These are phyloP conservation scores for Microplitis manilae DNA, from an alignment of 2,888 invertebrate species.

Conservation along the genomic window DNA sequence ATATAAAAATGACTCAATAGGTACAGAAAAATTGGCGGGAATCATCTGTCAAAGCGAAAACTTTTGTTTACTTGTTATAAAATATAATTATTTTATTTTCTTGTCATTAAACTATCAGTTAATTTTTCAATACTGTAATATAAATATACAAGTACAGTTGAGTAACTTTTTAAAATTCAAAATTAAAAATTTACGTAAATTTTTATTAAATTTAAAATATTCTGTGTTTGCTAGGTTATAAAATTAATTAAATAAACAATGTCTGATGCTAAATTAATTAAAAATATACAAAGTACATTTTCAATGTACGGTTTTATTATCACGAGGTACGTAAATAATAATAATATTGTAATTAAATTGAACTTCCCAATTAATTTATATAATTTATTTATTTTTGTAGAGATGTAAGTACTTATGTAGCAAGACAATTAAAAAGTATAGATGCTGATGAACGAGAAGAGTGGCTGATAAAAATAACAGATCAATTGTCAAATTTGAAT, in stretches of 20 bases:
- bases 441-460: slow-evolving; percentile 77
- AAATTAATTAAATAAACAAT: slow-evolving; percentile 44
- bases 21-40: too few relatives aligned
- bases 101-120: too few relatives aligned
- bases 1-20: too few relatives aligned
- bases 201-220: not conserved
- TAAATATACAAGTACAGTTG: too few relatives aligned
- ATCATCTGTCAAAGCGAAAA: too few relatives aligned
- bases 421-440: slow-evolving; percentile 79
- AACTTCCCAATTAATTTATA: not conserved
- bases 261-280: slow-evolving; percentile 73
- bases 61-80: too few relatives aligned
- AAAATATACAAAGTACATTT: slow-evolving; percentile 79
- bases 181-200: not conserved
- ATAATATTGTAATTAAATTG: not conserved
- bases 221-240: not conserved
- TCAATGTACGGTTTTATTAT: slow-evolving; percentile 84
- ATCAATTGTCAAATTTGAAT: slow-evolving; percentile 85
- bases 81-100: too few relatives aligned
- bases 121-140: too few relatives aligned
- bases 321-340: slow-evolving; percentile 71
- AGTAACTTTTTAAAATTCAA: not conserved
- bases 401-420: slow-evolving; percentile 82
- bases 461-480: slow-evolving; percentile 83
- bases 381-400: slow-evolving; percentile 66